Evolutionary conservation across 37 sponge, comb jelly and placozoan species (phyloP).

Genomic region (Beroe ovata): DNA sequence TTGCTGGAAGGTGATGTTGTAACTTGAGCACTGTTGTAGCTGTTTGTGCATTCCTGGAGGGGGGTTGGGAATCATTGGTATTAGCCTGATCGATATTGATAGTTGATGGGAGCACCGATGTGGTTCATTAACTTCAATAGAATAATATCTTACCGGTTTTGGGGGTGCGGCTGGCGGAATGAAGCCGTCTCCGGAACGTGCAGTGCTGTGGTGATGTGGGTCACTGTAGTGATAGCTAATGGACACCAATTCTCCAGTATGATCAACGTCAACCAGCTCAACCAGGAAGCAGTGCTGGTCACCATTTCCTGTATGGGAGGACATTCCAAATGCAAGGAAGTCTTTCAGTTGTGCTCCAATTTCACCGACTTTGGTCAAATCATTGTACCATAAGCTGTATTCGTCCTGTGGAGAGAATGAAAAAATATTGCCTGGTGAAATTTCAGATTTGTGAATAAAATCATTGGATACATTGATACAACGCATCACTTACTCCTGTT

Average conservation of each 20-base stretch:
- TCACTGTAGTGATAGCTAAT: background rate
- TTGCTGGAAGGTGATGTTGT: background rate
- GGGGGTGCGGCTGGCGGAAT: background rate
- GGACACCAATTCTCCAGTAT: background rate
- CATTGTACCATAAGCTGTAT: background rate
- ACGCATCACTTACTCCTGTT: too few species aligned
- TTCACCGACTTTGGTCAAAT: background rate
- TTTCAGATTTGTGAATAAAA: too few species aligned
- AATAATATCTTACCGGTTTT: background rate
- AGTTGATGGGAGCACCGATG: too few species aligned
- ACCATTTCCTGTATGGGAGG: background rate
- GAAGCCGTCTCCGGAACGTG: background rate
- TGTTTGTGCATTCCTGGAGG: background rate
- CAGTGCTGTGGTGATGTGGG: background rate
- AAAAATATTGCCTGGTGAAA: too few species aligned
- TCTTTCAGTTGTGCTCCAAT: background rate
- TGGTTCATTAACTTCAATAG: too few species aligned
- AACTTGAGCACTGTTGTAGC: background rate
- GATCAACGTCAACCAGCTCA: background rate
- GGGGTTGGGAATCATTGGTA: too few species aligned
- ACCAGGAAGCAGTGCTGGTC: constrained; percentile 20
- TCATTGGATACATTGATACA: too few species aligned
- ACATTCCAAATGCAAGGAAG: background rate
- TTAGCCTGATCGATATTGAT: too few species aligned
- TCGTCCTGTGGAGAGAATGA: constrained; percentile 21